These are phyloP conservation scores for Pithecia hirsuta DNA, from an alignment of 2,797 vertebrate genomes.

Conservation along the genomic window DNA sequence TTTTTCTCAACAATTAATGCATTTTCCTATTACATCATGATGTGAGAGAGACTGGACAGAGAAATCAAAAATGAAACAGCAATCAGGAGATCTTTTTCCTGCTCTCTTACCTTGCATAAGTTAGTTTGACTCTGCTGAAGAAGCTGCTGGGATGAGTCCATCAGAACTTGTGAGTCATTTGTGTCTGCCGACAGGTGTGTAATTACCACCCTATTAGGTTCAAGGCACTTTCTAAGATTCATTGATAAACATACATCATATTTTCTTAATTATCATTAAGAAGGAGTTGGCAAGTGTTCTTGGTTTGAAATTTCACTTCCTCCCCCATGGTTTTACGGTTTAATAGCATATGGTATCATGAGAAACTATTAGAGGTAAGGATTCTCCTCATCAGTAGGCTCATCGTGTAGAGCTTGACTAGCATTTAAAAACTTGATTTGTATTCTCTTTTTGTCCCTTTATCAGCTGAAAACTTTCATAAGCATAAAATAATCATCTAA, in stretches of 20 bases:
- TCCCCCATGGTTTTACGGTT: neutral
- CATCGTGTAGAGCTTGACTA: neutral
- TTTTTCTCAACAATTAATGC: neutral
- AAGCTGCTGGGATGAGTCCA: neutral
- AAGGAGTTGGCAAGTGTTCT: neutral
- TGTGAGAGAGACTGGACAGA: neutral
- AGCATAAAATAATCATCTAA: neutral
- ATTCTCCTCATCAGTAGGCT: neutral
- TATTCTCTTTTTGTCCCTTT: neutral
- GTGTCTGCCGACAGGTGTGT: neutral
- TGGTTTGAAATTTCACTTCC: neutral
- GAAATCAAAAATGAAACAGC: neutral
- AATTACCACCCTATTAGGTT: neutral
- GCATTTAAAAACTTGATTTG: neutral
- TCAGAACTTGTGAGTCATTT: neutral
- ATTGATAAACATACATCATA: neutral
- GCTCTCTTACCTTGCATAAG: neutral
- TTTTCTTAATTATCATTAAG: neutral
- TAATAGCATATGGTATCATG: too few relatives aligned
- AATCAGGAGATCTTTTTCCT: neutral
- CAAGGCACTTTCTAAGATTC: neutral
- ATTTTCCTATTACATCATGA: neutral
- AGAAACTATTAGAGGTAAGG: rapidly evolving
- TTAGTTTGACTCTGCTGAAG: neutral
- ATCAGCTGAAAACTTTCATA: neutral